These are phyloP conservation scores for Carassius auratus DNA, from an alignment of 2,113 vertebrate genomes.

Conservation along the genomic window DNA sequence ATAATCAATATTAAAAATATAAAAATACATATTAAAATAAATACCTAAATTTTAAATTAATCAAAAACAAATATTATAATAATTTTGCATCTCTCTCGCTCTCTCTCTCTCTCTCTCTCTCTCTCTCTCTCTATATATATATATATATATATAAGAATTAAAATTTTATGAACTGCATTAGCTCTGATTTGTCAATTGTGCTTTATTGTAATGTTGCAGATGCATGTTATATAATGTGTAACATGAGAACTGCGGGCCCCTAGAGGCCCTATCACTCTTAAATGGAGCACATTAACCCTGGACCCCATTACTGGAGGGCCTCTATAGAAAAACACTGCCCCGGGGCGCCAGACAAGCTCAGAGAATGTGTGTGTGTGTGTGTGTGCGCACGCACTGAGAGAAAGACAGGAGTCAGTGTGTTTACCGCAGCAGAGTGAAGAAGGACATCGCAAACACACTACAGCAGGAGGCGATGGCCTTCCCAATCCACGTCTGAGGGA, in stretches of 20 bases:
- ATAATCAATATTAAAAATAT: too few relatives aligned
- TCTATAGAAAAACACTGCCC: slow-evolving; percentile 50
- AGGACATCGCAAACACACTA: slow-evolving; percentile 90
- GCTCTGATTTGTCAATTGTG: slow-evolving; percentile 1
- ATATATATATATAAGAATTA: too few relatives aligned
- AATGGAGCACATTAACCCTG: slow-evolving; percentile 58
- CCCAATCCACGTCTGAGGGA: slow-evolving; percentile 89
- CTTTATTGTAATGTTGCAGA: slow-evolving; percentile 32
- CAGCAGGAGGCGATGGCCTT: slow-evolving; percentile 90
- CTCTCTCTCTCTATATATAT: too few relatives aligned
- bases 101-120: too few relatives aligned
- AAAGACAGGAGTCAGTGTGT: slow-evolving; percentile 47
- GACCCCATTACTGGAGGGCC: slow-evolving; percentile 53
- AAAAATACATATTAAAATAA: too few relatives aligned
- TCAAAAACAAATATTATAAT: too few relatives aligned
- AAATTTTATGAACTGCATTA: neutral
- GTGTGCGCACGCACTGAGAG: neutral
- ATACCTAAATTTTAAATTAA: too few relatives aligned
- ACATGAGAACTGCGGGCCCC: slow-evolving; percentile 51
- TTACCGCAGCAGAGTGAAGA: slow-evolving; percentile 89
- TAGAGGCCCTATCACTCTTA: slow-evolving; percentile 47
- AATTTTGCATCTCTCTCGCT: too few relatives aligned
- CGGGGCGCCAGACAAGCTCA: slow-evolving; percentile 46
- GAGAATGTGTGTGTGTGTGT: slow-evolving; percentile 5
- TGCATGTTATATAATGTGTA: slow-evolving; percentile 52